Conservation (phyloP, 2,113 vertebrate genomes). For the Macquaria australasica region DNA sequence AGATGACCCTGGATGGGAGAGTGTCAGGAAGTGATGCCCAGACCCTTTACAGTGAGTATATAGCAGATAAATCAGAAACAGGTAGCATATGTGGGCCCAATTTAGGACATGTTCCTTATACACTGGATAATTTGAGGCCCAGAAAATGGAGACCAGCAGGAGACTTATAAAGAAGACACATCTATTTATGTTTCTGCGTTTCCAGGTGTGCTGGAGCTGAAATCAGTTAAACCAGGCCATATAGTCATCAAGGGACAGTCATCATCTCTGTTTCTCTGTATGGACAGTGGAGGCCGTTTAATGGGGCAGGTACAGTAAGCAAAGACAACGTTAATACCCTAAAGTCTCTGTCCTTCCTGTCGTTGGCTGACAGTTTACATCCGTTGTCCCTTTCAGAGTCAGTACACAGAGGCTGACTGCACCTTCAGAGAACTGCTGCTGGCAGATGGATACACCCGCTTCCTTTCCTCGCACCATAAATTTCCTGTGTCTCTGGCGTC, state of each 20-base stretch:
- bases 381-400: slow-evolving; percentile 55
- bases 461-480: slow-evolving; percentile 73
- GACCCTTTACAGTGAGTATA: slow-evolving; percentile 76
- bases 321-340: background rate
- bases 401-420: slow-evolving; percentile 77
- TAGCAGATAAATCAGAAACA: background rate
- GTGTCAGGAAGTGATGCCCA: slow-evolving; percentile 73
- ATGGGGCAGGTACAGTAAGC: slow-evolving; percentile 77
- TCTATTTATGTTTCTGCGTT: slow-evolving; percentile 27
- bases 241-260: slow-evolving; percentile 71
- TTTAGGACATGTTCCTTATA: background rate
- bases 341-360: background rate
- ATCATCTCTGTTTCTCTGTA: slow-evolving; percentile 81
- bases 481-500: slow-evolving; percentile 76
- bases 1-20: slow-evolving; percentile 78
- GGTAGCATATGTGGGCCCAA: background rate
- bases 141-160: background rate
- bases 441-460: slow-evolving; percentile 81
- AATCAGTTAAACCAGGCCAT: slow-evolving; percentile 75
- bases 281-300: slow-evolving; percentile 72
- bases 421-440: slow-evolving; percentile 81
- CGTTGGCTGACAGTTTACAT: background rate
- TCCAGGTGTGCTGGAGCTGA: slow-evolving; percentile 82
- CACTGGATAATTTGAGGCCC: background rate
- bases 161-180: background rate